These are phyloP conservation scores for Trachelus iudaicus DNA, from an alignment of 2,888 invertebrate species.

Conservation along the genomic window DNA sequence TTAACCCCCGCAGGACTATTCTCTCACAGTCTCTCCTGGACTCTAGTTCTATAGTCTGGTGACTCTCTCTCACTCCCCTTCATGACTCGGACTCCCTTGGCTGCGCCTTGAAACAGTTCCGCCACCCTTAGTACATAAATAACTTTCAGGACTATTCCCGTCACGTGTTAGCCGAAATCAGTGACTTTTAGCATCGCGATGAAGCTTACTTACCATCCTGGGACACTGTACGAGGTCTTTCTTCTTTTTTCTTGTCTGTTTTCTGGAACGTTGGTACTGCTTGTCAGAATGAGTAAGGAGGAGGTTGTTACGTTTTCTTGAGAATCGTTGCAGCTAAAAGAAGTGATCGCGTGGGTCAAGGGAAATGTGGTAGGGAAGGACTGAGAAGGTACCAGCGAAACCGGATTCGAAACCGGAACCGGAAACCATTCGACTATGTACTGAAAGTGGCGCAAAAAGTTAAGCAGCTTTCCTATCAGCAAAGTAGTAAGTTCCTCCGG, in stretches of 20 bases:
- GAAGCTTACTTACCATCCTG: not conserved
- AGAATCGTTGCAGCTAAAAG: not conserved
- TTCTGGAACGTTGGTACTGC: not conserved
- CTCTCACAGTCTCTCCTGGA: not conserved
- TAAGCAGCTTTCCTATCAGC: not conserved
- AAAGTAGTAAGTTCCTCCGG: not conserved
- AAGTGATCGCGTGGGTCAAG: not conserved
- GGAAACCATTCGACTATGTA: not conserved
- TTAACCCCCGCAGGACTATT: constrained; percentile 16
- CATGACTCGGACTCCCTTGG: not conserved
- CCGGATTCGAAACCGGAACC: not conserved
- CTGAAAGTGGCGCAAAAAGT: not conserved
- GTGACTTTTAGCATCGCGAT: not conserved
- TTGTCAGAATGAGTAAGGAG: not conserved
- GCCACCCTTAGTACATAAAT: not conserved
- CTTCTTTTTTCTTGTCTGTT: not conserved
- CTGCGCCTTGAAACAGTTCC: not conserved
- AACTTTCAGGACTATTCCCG: not conserved
- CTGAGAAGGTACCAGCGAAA: not conserved
- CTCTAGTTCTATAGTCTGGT: not conserved
- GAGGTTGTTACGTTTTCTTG: not conserved
- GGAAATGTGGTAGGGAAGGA: not conserved
- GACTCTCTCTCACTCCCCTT: not conserved
- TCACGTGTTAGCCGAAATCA: not conserved
- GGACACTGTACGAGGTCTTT: not conserved